Base-by-base conservation (phyloP, 2,888 invertebrate genomes). In the Rhamnusium bicolor region DNA sequence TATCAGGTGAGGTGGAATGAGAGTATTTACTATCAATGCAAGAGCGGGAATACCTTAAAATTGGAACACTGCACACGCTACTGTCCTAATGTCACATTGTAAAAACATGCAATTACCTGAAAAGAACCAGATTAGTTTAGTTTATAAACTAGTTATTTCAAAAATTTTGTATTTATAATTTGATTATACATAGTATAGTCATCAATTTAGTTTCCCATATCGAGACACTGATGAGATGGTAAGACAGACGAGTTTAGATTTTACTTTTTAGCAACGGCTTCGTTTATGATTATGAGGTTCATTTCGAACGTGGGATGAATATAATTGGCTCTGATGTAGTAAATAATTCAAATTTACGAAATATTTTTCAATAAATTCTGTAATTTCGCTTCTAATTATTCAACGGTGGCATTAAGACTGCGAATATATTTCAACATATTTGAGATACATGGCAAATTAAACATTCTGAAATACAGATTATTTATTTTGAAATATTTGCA, bases 21-120 rank as follows among this genome's bases (percentile, higher is more conserved):
- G n/a, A n/a, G n/a, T n/a, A 40, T 40, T 40, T n/a, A 14, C 0
- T n/a, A 40, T 40, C 8, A 32, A 32, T 32, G n/a, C n/a, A n/a
- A n/a, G 24, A 4, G 40, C n/a, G n/a, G 40, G n/a, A 40, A 40
- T 40, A 40, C 40, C 40, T 40, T 40, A 40, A 40, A 32, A 32
- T 8, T 5, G 10, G 32, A 1, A 1, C 1, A 2, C n/a, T 40
- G 12, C 40, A 40, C n/a, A 12, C 10, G 40, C 40, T n/a, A 40
- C 40, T 40, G 40, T n/a, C 40, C 40, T 40, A 14, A 14, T n/a
- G 12, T n/a, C 4, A 2, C 40, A 12, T 32, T 32, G 16, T 8
- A 32, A 32, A n/a, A 58, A 58, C 32, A 16, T 58, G 32, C n/a
- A 29, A 16, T 58, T 58, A 58, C 58, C 58, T 58, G 58, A 58